Base-by-base conservation (phyloP, 2,888 invertebrate genomes). In the Helleia helle region DNA sequence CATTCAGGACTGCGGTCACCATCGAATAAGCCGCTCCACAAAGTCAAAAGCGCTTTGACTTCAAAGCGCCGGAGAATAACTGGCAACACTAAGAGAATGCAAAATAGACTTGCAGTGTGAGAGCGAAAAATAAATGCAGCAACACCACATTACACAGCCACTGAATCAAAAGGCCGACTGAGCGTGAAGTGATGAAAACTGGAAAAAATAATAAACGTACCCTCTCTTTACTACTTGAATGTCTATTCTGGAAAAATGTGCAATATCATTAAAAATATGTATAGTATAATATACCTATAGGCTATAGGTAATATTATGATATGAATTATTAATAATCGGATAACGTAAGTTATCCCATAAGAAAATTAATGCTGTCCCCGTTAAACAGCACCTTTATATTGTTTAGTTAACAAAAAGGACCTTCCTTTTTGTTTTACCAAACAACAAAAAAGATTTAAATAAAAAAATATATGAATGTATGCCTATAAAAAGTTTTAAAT, bases 51-150 rank as follows among this genome's bases (percentile, higher is more conserved):
- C 70, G 72, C 73, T 75, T 77, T 75, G 67, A 77, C 77, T 75
- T 84, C 83, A 84, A 84, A 84, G 83, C 68, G 67, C 52, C 57
- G 59, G 44, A 44, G 66, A 71, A 71, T 75, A 72, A 76, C 76
- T 73, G 72, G 65, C 69, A 69, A 59, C 70, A 69, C 66, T 59
- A 66, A 71, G 70, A 72, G 76, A 75, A 68, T 73, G 69, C 63
- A 72, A 73, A 74, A 74, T 74, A 74, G 70, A 75, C 72, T 65
- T 56, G 60, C 65, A 66, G 55, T 70, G 62, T 65, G 55, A 73
- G 72, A 77, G 79, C 71, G 76, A 70, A 84, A 80, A 83, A 81
- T 81, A 84, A 83, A 84, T 80, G 79, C 68, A 58, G 65, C 77
- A 71, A 74, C 76, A 72, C 62, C 79, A 66, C 67, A 80, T 80